Evolutionary conservation across 1,140 invertebrate genomes (phyloP), one percentile per base, ranked within the genome.

Genomic region (Orussus abietinus): DNA sequence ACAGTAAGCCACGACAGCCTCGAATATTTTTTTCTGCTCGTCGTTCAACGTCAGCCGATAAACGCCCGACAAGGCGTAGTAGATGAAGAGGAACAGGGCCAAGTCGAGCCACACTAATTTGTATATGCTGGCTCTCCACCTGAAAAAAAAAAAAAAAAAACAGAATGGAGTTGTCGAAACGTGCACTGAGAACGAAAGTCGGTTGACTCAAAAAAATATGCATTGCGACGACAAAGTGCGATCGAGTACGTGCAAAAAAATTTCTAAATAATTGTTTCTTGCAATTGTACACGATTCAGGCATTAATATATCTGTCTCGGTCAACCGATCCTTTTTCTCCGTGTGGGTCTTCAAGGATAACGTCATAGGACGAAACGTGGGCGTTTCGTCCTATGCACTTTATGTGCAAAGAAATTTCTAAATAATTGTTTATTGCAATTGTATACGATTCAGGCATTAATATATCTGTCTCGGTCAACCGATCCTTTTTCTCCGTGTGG

Each of bases 1-100:
- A 62, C 88, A 92, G 59, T 91, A 90, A 32, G 78, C 75, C 0
- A 85, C 82, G n/a, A 91, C 64, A 31, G 79, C 77, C 62, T 90
- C 88, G 59, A 91, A 93, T 26, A 76, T 56, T 69, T 79, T 81
- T 69, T 73, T 79, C 25, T 81, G 76, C 0, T 71, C 51, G 1
- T 66, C 55, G 45, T 75, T 55, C 29, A 85, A 62, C 5, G 65
- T 45, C 48, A 79, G 76, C 37, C 81, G 62, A 52, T 86, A 85
- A 0, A 78, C 51, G 10, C 77, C 49, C 42, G 78, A 82, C 1
- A 84, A 51, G 0, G 62, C 48, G 35, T 83, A 83, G 55, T 85
- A 85, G 3, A 82, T 64, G 3, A 69, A 53, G 4, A 84, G 64
- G 50, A 83, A 85, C 1, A 81, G 53, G 0, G 78, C 53, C n/a